Conservation (phyloP, 1,140 invertebrate species). For the Bombus breviceps region DNA sequence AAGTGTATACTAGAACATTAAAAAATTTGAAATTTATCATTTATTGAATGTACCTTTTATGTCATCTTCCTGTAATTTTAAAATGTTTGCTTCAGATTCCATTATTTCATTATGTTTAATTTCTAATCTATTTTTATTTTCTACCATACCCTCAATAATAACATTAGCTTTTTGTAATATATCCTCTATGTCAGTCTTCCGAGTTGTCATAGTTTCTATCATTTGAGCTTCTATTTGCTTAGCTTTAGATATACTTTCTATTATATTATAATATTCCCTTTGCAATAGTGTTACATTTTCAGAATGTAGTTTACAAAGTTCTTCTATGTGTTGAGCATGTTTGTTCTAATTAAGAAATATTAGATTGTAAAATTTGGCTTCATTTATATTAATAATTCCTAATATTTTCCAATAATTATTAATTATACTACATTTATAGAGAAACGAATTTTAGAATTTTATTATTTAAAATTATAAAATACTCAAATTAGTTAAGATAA, state of each 20-base stretch:
- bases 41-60: slow-evolving; percentile 70
- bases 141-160: slow-evolving; percentile 68
- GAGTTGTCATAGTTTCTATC: slow-evolving; percentile 70
- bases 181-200: slow-evolving; percentile 72
- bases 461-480: no score
- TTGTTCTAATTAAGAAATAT: slow-evolving; percentile 68
- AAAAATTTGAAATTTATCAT: slow-evolving; percentile 12
- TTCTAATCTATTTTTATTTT: slow-evolving; percentile 70
- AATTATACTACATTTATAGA: neutral
- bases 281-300: slow-evolving; percentile 73
- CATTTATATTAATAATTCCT: neutral
- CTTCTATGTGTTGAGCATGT: slow-evolving; percentile 66
- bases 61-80: slow-evolving; percentile 73
- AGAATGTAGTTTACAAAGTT: slow-evolving; percentile 73
- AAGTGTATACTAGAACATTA: neutral
- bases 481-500: neutral
- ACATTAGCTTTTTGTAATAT: slow-evolving; percentile 72
- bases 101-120: slow-evolving; percentile 64
- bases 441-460: neutral
- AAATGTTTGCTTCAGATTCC: slow-evolving; percentile 62
- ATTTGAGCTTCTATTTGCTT: slow-evolving; percentile 75
- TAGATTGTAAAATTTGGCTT: neutral
- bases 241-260: slow-evolving; percentile 75
- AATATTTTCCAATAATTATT: neutral
- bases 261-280: slow-evolving; percentile 74